phyloP scores from a whole-genome alignment of 2,888 invertebrate species.

The Ormyrus nitidulus region DNA sequence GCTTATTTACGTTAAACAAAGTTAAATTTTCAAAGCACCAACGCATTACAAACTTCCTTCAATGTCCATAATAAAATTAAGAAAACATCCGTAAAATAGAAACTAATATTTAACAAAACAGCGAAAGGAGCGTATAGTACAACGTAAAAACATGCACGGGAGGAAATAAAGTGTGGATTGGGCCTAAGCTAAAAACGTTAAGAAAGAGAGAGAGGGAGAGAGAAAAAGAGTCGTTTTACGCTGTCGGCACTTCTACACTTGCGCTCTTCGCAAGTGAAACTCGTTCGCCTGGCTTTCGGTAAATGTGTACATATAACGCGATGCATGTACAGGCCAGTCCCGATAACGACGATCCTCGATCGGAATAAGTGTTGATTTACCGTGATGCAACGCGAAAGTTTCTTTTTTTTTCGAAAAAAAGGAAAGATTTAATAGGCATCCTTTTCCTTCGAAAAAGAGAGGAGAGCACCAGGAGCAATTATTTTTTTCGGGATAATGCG shows the following conservation, averaged over 20 bases:
- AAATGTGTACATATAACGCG: conserved; percentile 5
- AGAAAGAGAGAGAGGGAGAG: not conserved
- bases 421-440: not conserved
- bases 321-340: not conserved
- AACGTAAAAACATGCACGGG: too few species aligned
- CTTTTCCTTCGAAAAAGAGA: not conserved
- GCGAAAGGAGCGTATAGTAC: too few species aligned
- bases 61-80: too few species aligned
- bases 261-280: conserved; percentile 38
- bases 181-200: not conserved
- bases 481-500: not conserved
- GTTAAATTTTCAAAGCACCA: too few species aligned
- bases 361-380: conserved; percentile 15
- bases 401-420: not conserved
- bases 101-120: too few species aligned
- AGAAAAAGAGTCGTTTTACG: conserved; percentile 33
- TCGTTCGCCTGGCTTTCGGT: conserved; percentile 39
- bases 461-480: not conserved
- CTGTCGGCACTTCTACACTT: conserved; percentile 38
- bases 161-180: conserved; percentile 3
- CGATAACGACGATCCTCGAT: conserved; percentile 25
- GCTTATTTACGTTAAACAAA: too few species aligned
- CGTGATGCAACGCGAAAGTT: conserved; percentile 6
- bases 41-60: too few species aligned
- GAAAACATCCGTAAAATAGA: too few species aligned